Evolutionary conservation across 2,888 invertebrate genomes (phyloP), one percentile per base, ranked within the genome.

Genomic region (Chaetogeoica ovagalla): DNA sequence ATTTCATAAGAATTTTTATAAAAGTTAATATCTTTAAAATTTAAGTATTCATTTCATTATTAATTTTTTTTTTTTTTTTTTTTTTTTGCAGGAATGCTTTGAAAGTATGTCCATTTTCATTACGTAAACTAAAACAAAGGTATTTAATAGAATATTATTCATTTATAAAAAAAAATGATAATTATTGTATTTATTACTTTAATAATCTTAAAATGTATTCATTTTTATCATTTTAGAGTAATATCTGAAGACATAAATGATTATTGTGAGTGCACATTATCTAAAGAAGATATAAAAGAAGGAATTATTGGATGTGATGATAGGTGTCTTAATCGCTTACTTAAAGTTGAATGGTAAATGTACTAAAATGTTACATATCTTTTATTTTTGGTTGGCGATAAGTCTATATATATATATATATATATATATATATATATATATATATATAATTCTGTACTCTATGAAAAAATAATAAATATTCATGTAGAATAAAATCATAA

Each of bases 311-410:
- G 96, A 15, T 98, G 98, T 86, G 97, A 96, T 0, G 96, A 96
- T 85, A 96, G 97, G 87, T 98, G 98, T 87, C 90, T 98, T 57
- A 98, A 98, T 88, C 91, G 97, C 85, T 89, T 98, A 86, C 91
- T 98, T n/a, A 95, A 97, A 93, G 97, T 98, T 86, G 98, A 98
- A 90, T 98, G 96, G 95, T 95, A 88, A 87, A 81, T 60, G 48
- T 11, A 52, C 21, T n/a, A 21, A 43, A 17, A 55, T 66, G 9
- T 68, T 69, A 17, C n/a, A 37, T 55, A 55, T 55, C 37, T 39
- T 62, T 74, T 52, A 19, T 48, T 48, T 48, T 48, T 48, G 30
- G 13, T 48, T 48, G 1, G 15, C 1, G 48, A 48, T 48, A 48
- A 3, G 48, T 48, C 13, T 9, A 11, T 30, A 30, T n/a, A n/a